Conservation (phyloP, 2,113 vertebrate species). For the Proterorhinus semilunaris region DNA sequence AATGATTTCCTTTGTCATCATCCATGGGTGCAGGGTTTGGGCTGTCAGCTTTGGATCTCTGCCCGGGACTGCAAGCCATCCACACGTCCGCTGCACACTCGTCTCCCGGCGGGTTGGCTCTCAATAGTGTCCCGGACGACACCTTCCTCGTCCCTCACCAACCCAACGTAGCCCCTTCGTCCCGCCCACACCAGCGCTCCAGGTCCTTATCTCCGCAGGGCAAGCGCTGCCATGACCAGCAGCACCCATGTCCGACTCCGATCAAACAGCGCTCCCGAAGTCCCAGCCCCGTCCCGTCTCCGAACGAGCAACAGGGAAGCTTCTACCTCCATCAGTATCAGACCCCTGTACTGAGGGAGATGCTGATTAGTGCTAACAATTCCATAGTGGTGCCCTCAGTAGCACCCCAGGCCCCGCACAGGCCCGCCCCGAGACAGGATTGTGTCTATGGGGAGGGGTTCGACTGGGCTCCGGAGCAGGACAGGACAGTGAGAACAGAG, state of each 20-base stretch:
- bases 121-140: constrained; percentile 87
- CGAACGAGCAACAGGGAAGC: constrained; percentile 64
- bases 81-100: constrained; percentile 89
- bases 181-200: constrained; percentile 80
- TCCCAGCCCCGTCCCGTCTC: constrained; percentile 87
- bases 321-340: constrained; percentile 58
- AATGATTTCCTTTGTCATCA: no score
- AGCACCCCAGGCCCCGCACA: constrained; percentile 76
- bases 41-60: constrained; percentile 85
- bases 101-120: constrained; percentile 92
- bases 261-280: constrained; percentile 83
- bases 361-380: constrained; percentile 76
- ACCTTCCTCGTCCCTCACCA: constrained; percentile 81
- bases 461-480: constrained; percentile 44
- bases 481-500: constrained; percentile 31
- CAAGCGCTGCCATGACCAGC: constrained; percentile 86
- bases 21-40: constrained; percentile 38
- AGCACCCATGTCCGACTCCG: constrained; percentile 75
- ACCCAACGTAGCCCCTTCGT: constrained; percentile 12
- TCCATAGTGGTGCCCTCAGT: constrained; percentile 77
- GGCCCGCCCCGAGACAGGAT: constrained; percentile 71
- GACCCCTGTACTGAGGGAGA: constrained; percentile 78
- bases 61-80: constrained; percentile 88
- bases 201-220: constrained; percentile 91
- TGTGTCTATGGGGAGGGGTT: constrained; percentile 64